Conservation (phyloP, 2,888 invertebrate species). For the Myopa testacea region DNA sequence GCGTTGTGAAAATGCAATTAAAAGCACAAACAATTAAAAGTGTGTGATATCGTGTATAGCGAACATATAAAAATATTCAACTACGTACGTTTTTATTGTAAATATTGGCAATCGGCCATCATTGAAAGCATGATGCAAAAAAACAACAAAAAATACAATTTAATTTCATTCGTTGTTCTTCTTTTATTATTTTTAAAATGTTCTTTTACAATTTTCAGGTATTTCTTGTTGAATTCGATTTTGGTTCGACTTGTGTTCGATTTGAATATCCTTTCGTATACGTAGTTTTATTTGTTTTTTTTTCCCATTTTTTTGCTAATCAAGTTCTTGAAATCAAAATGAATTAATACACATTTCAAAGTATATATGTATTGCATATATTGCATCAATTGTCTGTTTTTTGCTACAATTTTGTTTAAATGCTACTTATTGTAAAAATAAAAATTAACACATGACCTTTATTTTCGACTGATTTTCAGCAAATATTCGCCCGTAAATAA, state of each 20-base stretch:
- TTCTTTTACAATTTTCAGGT: not conserved
- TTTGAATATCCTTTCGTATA: no score
- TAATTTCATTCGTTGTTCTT: not conserved
- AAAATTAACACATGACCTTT: conserved; percentile 12
- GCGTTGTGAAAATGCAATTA: conserved; percentile 3
- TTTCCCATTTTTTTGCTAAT: no score
- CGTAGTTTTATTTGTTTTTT: no score
- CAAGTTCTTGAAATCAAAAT: no score
- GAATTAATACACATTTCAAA: no score
- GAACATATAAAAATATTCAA: conserved; percentile 1
- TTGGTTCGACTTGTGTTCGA: no score
- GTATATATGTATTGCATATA: no score
- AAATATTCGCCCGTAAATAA: not conserved
- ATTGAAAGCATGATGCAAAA: not conserved
- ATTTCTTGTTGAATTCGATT: not conserved
- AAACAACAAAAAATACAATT: not conserved
- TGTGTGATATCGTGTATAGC: not conserved
- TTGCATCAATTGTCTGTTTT: not conserved
- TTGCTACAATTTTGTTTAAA: no score
- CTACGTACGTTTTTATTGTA: not conserved
- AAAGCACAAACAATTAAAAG: conserved; percentile 4
- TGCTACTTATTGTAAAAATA: not conserved
- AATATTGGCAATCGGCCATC: conserved; percentile 2
- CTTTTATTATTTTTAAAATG: not conserved
- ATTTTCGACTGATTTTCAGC: not conserved